Conservation (phyloP, 1,140 invertebrate genomes). For the Leptopilina boulardi region DNA sequence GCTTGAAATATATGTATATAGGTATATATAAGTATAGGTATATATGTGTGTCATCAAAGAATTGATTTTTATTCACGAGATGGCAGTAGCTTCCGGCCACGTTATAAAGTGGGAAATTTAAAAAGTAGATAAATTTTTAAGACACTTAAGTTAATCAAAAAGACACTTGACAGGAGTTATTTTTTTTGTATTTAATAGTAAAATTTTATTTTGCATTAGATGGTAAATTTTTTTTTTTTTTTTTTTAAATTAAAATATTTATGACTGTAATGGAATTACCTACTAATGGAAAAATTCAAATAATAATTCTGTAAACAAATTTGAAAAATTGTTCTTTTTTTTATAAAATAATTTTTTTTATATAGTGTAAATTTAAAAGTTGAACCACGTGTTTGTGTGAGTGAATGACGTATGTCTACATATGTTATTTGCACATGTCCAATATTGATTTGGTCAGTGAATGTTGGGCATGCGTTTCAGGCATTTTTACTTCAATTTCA, state of each 20-base stretch:
- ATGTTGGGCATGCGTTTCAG: slow-evolving; percentile 21
- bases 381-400: slow-evolving; percentile 28
- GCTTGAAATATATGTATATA: not conserved
- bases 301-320: not conserved
- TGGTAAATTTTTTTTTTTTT: no score
- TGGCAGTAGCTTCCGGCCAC: not conserved
- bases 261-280: not conserved
- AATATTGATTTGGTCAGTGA: slow-evolving; percentile 1
- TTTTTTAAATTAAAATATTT: no score
- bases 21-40: not conserved
- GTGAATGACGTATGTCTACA: slow-evolving; percentile 21
- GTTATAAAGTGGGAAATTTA: not conserved
- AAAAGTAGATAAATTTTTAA: not conserved
- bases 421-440: slow-evolving; percentile 1
- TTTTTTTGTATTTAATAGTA: not conserved
- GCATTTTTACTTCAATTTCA: slow-evolving; percentile 1
- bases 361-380: not conserved
- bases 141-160: not conserved
- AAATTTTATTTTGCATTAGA: not conserved
- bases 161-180: not conserved
- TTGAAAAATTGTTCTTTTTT: not conserved
- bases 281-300: no score
- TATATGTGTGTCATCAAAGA: slow-evolving; percentile 7
- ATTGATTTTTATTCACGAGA: not conserved
- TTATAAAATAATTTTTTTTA: not conserved